Evolutionary conservation across 2,888 invertebrate genomes (phyloP).

Genomic region (Lycocerus yunnanus): DNA sequence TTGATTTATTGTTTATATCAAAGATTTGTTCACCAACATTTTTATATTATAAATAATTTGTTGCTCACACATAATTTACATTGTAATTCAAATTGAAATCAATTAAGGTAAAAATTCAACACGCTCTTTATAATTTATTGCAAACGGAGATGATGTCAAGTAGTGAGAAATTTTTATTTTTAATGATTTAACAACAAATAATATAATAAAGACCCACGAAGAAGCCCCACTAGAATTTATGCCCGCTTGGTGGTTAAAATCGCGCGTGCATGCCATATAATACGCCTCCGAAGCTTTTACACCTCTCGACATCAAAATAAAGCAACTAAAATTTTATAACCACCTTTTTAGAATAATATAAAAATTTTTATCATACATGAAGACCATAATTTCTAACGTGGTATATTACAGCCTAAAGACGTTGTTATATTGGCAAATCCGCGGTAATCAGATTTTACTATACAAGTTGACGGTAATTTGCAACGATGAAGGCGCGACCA

Average conservation of each 20-base stretch:
- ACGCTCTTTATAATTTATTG: not conserved
- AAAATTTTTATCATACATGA: not conserved
- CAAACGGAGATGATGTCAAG: not conserved
- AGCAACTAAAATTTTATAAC: not conserved
- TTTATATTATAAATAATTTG: not conserved
- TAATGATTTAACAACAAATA: not conserved
- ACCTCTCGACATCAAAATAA: not conserved
- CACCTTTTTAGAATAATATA: not conserved
- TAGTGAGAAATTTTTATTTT: not conserved
- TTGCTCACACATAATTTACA: not conserved
- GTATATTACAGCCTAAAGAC: slow-evolving; percentile 18
- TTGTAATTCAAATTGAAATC: not conserved
- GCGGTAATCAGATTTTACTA: not conserved
- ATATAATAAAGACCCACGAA: not conserved
- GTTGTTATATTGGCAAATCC: slow-evolving; percentile 14
- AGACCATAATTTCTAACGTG: slow-evolving; percentile 10
- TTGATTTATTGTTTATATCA: not conserved
- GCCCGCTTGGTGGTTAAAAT: not conserved
- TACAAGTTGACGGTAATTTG: slow-evolving; percentile 19
- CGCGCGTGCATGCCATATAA: not conserved
- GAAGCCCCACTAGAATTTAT: not conserved
- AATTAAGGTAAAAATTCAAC: not conserved
- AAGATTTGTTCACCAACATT: not conserved
- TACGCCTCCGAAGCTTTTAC: not conserved
- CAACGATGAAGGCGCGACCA: slow-evolving; percentile 15